Conservation (phyloP, 2,888 invertebrate species). For the Balanococcus diminutus region DNA sequence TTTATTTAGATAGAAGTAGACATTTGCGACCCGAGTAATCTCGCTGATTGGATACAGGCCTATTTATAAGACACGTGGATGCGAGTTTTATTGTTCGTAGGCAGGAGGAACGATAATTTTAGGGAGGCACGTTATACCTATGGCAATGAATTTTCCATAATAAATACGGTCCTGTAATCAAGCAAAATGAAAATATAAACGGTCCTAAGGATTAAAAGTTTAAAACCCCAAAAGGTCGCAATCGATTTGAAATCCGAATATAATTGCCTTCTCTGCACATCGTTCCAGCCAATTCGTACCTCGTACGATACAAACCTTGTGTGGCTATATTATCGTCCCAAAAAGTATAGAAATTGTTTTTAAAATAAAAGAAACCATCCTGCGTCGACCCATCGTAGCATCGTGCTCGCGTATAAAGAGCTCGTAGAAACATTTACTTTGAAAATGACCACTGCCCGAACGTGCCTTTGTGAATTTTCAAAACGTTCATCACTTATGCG, state of each 20-base stretch:
- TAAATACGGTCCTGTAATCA: neutral
- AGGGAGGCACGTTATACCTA: neutral
- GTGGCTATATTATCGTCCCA: neutral
- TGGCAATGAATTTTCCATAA: neutral
- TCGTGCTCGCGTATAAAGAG: neutral
- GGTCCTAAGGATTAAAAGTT: neutral
- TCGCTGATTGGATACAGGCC: conserved; percentile 4
- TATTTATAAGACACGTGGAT: neutral
- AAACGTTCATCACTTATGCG: neutral
- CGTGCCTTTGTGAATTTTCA: neutral
- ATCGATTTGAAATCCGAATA: neutral
- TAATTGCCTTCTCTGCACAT: neutral
- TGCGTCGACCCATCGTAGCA: too few species aligned
- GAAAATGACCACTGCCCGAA: neutral
- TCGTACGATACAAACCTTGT: too few species aligned
- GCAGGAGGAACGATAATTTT: neutral
- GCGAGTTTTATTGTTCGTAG: neutral
- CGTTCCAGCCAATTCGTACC: too few species aligned
- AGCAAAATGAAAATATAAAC: conserved; percentile 3
- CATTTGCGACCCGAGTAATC: conserved; percentile 15
- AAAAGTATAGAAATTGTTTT: neutral
- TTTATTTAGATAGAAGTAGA: conserved; percentile 9
- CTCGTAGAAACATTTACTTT: neutral
- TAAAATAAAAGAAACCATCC: neutral
- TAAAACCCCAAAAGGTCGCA: neutral